phyloP scores from a whole-genome alignment of 2,888 invertebrate species.

The Sisyra terminalis region DNA sequence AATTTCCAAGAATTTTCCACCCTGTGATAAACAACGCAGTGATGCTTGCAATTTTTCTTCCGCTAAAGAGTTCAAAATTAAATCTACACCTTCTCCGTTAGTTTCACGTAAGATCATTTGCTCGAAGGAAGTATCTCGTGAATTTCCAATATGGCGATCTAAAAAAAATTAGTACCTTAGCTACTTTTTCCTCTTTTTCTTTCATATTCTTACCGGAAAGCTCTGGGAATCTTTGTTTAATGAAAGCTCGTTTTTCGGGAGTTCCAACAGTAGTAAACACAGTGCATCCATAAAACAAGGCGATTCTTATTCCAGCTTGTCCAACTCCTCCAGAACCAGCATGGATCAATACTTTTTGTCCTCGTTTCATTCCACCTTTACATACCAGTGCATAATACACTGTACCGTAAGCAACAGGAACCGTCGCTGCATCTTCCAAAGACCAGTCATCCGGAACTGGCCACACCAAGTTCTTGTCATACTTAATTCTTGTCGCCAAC shows the following conservation, averaged over 20 bases:
- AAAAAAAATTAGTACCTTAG: no score
- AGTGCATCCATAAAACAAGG: slow-evolving; percentile 36
- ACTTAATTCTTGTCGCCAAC: slow-evolving; percentile 34
- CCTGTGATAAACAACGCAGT: slow-evolving; percentile 37
- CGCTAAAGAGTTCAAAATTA: slow-evolving; percentile 80
- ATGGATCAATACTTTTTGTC: slow-evolving; percentile 32
- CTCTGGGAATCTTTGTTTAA: slow-evolving; percentile 33
- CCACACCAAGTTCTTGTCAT: slow-evolving; percentile 29
- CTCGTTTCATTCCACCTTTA: slow-evolving; percentile 18
- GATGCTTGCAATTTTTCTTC: slow-evolving; percentile 77
- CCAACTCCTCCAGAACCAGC: slow-evolving; percentile 47
- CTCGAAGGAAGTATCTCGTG: slow-evolving; percentile 76
- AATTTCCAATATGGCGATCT: slow-evolving; percentile 65
- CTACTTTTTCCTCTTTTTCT: no score
- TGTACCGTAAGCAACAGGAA: slow-evolving; percentile 42
- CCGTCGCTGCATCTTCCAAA: slow-evolving; percentile 38
- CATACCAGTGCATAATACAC: slow-evolving; percentile 27
- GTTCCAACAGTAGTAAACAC: slow-evolving; percentile 46
- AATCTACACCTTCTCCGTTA: slow-evolving; percentile 73
- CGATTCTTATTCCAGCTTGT: slow-evolving; percentile 52
- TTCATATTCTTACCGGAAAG: no score
- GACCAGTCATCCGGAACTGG: slow-evolving; percentile 34
- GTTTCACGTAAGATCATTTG: slow-evolving; percentile 65
- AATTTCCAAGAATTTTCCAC: slow-evolving; percentile 67
- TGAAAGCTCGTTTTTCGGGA: slow-evolving; percentile 31